These are phyloP conservation scores for Oxyscelio sp. DNA, from an alignment of 2,888 invertebrate species.

Conservation along the genomic window DNA sequence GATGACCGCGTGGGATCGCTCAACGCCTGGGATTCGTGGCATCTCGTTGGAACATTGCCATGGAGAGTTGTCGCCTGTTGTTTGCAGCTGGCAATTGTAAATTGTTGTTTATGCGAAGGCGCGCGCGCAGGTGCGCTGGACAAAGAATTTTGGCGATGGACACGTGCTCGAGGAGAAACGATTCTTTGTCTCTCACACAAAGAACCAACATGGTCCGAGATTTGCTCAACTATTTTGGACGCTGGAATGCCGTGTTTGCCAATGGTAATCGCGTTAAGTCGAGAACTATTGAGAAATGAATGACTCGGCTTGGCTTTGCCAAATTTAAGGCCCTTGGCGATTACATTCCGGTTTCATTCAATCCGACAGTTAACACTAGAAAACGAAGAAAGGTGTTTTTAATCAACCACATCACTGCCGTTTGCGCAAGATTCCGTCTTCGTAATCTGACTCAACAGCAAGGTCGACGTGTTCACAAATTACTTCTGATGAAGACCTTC, in stretches of 20 bases:
- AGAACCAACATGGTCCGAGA: background rate
- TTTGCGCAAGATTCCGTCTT: background rate
- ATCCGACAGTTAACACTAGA: background rate
- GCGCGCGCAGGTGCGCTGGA: constrained; percentile 10
- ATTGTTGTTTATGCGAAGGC: background rate
- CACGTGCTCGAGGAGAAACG: constrained; percentile 6
- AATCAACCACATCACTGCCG: background rate
- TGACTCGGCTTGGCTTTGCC: too few relatives aligned
- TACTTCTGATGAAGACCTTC: background rate
- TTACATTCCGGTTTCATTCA: too few relatives aligned
- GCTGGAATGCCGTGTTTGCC: background rate
- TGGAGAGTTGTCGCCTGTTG: background rate
- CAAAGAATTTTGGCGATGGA: constrained; percentile 1
- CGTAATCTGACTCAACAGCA: background rate
- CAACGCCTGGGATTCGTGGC: background rate
- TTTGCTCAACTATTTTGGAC: background rate
- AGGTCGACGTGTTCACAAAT: background rate
- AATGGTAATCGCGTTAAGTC: too few relatives aligned
- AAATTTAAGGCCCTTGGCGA: too few relatives aligned
- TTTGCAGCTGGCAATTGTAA: too few relatives aligned
- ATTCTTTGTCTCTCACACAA: constrained; percentile 30
- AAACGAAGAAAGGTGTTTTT: background rate
- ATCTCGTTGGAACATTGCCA: constrained; percentile 4
- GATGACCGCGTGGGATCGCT: constrained; percentile 47
- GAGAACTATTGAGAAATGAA: too few relatives aligned